phyloP scores from a whole-genome alignment of 2,888 invertebrate species.

The Eucera pruinosa region DNA sequence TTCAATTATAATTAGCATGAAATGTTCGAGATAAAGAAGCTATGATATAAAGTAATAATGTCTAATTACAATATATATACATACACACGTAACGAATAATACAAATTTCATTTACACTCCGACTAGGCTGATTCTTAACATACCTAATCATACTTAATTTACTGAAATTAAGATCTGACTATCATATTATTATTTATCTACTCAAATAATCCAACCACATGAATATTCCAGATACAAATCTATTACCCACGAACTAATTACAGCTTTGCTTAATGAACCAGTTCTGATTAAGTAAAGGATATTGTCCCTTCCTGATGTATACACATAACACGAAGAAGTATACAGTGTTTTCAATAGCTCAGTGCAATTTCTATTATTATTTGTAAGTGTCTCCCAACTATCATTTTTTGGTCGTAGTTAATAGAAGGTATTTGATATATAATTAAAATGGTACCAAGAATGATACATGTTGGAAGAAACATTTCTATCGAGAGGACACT shows the following conservation, averaged over 20 bases:
- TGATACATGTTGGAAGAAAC: no score
- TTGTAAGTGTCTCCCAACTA: no score
- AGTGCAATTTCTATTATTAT: no score
- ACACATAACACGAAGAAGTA: no score
- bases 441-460: no score
- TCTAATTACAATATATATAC: neutral
- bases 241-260: neutral
- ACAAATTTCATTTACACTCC: neutral
- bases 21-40: neutral
- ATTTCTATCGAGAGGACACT: no score
- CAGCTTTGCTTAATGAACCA: neutral
- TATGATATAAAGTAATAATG: neutral
- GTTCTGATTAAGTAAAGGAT: no score
- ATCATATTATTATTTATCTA: neutral
- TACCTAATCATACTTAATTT: neutral
- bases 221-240: neutral
- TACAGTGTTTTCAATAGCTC: no score
- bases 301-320: no score
- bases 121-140: neutral
- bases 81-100: neutral
- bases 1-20: neutral
- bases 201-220: neutral
- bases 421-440: no score
- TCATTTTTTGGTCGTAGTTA: no score
- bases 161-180: neutral